Base-by-base conservation (phyloP, 2,113 vertebrate genomes). In the Okapia johnstoni region DNA sequence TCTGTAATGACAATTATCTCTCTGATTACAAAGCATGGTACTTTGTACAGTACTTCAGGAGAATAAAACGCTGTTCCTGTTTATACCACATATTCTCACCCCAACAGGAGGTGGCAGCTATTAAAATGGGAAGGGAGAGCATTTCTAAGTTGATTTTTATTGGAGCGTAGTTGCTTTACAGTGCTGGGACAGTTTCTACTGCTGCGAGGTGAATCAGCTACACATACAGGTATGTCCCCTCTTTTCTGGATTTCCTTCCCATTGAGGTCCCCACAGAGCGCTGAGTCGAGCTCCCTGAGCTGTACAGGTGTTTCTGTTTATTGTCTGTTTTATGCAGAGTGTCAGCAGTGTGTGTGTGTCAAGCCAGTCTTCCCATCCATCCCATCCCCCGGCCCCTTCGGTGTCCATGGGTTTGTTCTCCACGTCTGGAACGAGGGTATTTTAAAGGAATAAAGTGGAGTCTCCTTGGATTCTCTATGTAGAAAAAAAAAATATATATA, bases 151-250 rank as follows among this genome's bases (percentile, higher is more conserved):
- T 36, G 66, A 23, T 3, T 70, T 70, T 70, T 23, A 12, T 40
- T 40, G 19, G 66, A 21, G 17, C 36, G 63, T 11, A 10, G 9
- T 23, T 70, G n/a, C 63, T 6, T 12, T 23, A 70, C n/a, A 21
- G 10, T 19, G 19, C 19, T 40, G 19, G 21, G 17, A 23, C 23
- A 36, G 63, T 70, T 23, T 70, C 5, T 23, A 10, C 63, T 36
- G 3, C 0, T 0, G 19, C 19, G n/a, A 63, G 33, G 61, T 63
- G 30, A 16, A 5, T 19, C 63, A 21, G 63, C 63, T 21, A 0
- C 0, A 19, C 4, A 36, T 9, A n/a, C 1, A n/a, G 3, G 2
- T n/a, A 19, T 0, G 9, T 2, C 17, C 63, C 17, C 63, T 70
- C 63, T 66, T 9, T 21, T 9, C 8, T 5, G 63, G 63, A 5